Base-by-base conservation (phyloP, 2,113 vertebrate genomes). In the Megalops atlanticus region DNA sequence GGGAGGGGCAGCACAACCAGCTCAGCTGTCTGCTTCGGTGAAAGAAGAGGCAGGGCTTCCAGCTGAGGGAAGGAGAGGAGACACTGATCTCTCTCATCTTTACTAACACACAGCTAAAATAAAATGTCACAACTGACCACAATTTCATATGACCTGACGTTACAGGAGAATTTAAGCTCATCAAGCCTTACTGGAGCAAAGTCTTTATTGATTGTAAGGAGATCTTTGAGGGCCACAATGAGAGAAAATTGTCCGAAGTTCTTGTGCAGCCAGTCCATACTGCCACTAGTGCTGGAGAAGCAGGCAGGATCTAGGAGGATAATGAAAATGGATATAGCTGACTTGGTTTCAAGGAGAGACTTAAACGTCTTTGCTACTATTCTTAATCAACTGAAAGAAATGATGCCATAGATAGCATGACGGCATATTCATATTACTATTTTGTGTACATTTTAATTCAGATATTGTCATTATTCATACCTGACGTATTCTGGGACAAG, bases 221-320 rank as follows among this genome's bases (percentile, higher is more conserved):
- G 64, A 0, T 91, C 89, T 0, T 1, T 0, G 70, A 93, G 52
- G 7, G 89, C 76, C 31, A 73, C 52, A 2, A 92, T 31, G 11
- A 0, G 18, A 12, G 84, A 84, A 85, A 94, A 94, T 3, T 45
- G 76, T 74, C 91, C 91, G 38, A 93, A 54, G 85, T 94, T 93
- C 45, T 15, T 82, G 72, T 73, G 82, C 79, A 94, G 80, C 94
- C 94, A 95, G 36, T 89, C 84, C 71, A 40, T 68, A n/a, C 85
- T 91, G 84, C 54, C 88, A 71, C 4, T 24, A 0, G 24, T 83
- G 49, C 64, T 1, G 1, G 15, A 39, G 4, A 78, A 87, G 81
- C 93, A 94, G 82, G 82, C 40, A 16, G 83, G 49, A 75, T 90
- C 91, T 93, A 72, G 43, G 80, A 52, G 18, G 15, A 68, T 79